Evolutionary conservation across 2,888 invertebrate species (phyloP).

Genomic region (Idaea aversata): DNA sequence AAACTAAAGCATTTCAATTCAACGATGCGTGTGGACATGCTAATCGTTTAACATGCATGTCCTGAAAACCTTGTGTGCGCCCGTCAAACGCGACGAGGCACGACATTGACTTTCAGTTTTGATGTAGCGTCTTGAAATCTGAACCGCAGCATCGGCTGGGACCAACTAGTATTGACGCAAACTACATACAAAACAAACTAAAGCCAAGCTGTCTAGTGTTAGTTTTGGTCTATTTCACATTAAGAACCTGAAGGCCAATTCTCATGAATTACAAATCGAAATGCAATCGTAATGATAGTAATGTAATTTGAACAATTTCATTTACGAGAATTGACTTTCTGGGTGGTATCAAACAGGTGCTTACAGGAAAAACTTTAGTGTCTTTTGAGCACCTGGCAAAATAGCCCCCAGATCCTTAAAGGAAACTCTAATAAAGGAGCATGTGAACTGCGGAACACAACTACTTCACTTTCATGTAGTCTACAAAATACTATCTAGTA

Average conservation of each 20-base stretch:
- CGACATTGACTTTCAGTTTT: conserved; percentile 54
- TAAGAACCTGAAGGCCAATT: too few relatives aligned
- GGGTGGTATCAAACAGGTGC: too few relatives aligned
- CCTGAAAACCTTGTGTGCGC: conserved; percentile 53
- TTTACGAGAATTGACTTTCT: too few relatives aligned
- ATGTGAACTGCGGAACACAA: not conserved
- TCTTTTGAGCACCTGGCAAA: too few relatives aligned
- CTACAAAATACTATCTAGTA: not conserved
- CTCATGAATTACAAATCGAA: too few relatives aligned
- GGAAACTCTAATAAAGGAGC: too few relatives aligned
- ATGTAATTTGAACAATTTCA: too few relatives aligned
- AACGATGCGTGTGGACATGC: conserved; percentile 28
- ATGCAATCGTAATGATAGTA: too few relatives aligned
- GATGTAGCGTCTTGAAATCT: conserved; percentile 73
- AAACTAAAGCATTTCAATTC: conserved; percentile 11
- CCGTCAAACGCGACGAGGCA: conserved; percentile 40
- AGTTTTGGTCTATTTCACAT: too few relatives aligned
- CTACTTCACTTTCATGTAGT: not conserved
- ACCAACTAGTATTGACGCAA: conserved; percentile 72
- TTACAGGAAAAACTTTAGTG: too few relatives aligned
- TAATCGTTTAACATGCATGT: conserved; percentile 39
- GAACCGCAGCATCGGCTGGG: conserved; percentile 51
- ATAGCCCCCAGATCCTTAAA: too few relatives aligned
- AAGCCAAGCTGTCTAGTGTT: conserved; percentile 2
- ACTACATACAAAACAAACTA: conserved; percentile 13